These are phyloP conservation scores for Melanotaenia boesemani DNA, from an alignment of 2,797 vertebrate genomes.

Conservation along the genomic window DNA sequence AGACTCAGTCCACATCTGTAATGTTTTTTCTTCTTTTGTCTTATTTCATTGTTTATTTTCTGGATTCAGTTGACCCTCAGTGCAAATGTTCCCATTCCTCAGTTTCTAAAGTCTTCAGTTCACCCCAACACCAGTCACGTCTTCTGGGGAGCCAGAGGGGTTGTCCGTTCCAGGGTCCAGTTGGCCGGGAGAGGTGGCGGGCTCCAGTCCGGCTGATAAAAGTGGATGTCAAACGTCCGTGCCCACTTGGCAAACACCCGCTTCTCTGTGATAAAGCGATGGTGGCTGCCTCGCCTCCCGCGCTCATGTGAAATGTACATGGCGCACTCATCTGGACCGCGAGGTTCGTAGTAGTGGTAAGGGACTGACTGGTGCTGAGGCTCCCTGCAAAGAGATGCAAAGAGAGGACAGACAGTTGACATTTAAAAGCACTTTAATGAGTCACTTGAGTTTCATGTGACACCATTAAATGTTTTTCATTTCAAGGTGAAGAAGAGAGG, in stretches of 20 bases:
- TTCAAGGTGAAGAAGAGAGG: slow-evolving; percentile 1
- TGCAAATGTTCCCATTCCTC: not conserved
- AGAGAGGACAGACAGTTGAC: slow-evolving; percentile 27
- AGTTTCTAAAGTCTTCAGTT: not conserved
- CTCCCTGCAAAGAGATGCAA: slow-evolving; percentile 82
- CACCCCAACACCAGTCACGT: slow-evolving; percentile 64
- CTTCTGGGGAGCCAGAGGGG: slow-evolving; percentile 27
- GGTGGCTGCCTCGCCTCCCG: slow-evolving; percentile 94
- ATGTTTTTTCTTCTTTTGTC: slow-evolving; percentile 4
- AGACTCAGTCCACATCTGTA: slow-evolving; percentile 8
- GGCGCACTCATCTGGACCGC: slow-evolving; percentile 93
- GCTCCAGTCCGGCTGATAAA: slow-evolving; percentile 96
- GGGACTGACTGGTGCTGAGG: slow-evolving; percentile 91
- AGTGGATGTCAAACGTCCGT: slow-evolving; percentile 93
- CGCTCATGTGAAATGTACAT: slow-evolving; percentile 98
- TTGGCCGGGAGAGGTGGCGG: slow-evolving; percentile 84
- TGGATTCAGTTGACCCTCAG: slow-evolving; percentile 5
- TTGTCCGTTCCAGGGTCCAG: slow-evolving; percentile 45
- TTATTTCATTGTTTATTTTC: not conserved
- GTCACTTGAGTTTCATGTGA: slow-evolving; percentile 39
- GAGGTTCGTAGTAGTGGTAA: slow-evolving; percentile 97
- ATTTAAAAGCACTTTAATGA: slow-evolving; percentile 52
- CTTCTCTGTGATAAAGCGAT: slow-evolving; percentile 98
- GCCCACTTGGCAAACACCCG: slow-evolving; percentile 97
- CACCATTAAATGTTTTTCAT: slow-evolving; percentile 33